phyloP scores from a whole-genome alignment of 2,888 invertebrate species.

The Sinopyrophorus schimmeli region DNA sequence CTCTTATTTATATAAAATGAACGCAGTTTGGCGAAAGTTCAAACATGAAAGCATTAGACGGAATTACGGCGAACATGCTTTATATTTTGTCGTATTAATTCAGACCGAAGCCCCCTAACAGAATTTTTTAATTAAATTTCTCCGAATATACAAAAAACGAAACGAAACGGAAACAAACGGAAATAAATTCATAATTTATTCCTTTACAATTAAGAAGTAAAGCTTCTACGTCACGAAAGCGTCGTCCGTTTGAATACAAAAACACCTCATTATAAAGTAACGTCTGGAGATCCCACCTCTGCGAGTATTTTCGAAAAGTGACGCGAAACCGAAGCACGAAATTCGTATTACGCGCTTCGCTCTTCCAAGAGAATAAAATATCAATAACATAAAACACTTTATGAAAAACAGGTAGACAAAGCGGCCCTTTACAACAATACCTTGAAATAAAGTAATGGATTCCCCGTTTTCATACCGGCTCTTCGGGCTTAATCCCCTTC shows the following conservation, averaged over 20 bases:
- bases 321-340: slow-evolving; percentile 11
- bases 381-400: slow-evolving; percentile 32
- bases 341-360: slow-evolving; percentile 19
- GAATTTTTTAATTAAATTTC: slow-evolving; percentile 9
- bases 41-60: not conserved
- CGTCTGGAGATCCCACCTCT: slow-evolving; percentile 13
- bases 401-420: slow-evolving; percentile 29
- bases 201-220: slow-evolving; percentile 8
- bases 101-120: not conserved
- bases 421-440: slow-evolving; percentile 19
- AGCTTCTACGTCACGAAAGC: slow-evolving; percentile 9
- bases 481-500: slow-evolving; percentile 13
- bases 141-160: slow-evolving; percentile 1
- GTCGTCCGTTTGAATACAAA: slow-evolving; percentile 7
- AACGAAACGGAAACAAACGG: no score
- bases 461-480: slow-evolving; percentile 18
- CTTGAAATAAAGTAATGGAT: slow-evolving; percentile 28
- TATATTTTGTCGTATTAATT: not conserved
- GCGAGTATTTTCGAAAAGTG: slow-evolving; percentile 16
- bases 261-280: slow-evolving; percentile 19
- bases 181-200: slow-evolving; percentile 7
- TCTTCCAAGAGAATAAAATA: slow-evolving; percentile 30
- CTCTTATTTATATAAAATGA: slow-evolving; percentile 8
- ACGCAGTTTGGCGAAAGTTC: slow-evolving; percentile 2
- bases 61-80: slow-evolving; percentile 2